Base-by-base conservation (phyloP, 2,888 invertebrate genomes). In the Cancer borealis region DNA sequence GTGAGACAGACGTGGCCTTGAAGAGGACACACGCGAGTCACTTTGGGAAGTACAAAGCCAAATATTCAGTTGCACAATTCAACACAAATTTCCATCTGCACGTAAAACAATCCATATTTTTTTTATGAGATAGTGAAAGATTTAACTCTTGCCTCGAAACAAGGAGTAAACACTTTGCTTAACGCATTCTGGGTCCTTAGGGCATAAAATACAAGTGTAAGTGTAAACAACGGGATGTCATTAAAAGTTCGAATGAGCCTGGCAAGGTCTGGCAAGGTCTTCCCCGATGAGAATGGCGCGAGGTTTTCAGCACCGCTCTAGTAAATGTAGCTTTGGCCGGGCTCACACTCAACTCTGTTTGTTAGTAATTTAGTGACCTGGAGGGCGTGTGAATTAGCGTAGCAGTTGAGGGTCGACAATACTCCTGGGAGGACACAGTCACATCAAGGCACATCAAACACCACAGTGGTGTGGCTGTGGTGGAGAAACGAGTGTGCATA, bases 311-410 rank as follows among this genome's bases (percentile, higher is more conserved):
- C 39, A n/a, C 39, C 39, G 84, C 84, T 10, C 84, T 10, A 84
- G 84, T 84, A 39, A 84, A 14, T 39, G 84, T 84, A 39, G 84
- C 39, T 84, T 84, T 39, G 84, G 30, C 84, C 39, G 17, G 84
- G 17, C 84, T 84, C 73, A 10, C n/a, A n/a, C n/a, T 84, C n/a
- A 84, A 84, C 84, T 84, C 84, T 39, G 84, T 84, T 84, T 84
- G 39, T 84, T 84, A 39, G 39, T 84, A 84, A 84, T 84, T 84
- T 84, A 84, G 84, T 17, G 84, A 39, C 30, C 84, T 84, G 39
- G 39, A 84, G 84, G 84, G 84, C 10, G 84, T 84, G 84, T 84
- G 84, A 84, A 84, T 84, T 84, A 84, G 84, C 84, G 84, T 39
- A 39, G 84, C 84, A 39, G 84, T 14, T 84, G 39, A 30, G 84